These are phyloP conservation scores for Cylloceria caligata DNA, from an alignment of 2,888 invertebrate genomes.

Conservation along the genomic window DNA sequence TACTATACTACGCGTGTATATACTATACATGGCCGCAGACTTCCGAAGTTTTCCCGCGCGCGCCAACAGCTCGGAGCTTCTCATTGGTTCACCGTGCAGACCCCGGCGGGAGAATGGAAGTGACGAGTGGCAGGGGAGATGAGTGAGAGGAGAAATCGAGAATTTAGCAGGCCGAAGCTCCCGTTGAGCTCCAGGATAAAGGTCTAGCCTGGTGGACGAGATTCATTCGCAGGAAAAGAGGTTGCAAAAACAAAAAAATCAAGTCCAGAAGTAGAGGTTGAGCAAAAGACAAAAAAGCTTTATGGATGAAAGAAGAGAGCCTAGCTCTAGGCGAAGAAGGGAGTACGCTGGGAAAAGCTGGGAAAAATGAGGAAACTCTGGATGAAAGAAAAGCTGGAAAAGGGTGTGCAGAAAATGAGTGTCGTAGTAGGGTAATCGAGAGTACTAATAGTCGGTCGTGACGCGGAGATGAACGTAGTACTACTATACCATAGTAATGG, in stretches of 20 bases:
- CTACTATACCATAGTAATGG: no score
- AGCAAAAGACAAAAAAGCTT: constrained; percentile 24
- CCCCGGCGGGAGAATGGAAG: constrained; percentile 57
- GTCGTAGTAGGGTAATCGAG: constrained; percentile 34
- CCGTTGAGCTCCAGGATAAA: constrained; percentile 42
- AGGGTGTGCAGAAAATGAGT: constrained; percentile 52
- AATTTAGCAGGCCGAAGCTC: constrained; percentile 38
- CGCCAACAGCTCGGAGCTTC: constrained; percentile 74
- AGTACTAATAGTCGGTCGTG: constrained; percentile 55
- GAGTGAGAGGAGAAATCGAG: constrained; percentile 49
- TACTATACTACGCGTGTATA: no score
- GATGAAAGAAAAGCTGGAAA: constrained; percentile 56
- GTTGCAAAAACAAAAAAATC: constrained; percentile 31
- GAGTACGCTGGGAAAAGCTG: constrained; percentile 19
- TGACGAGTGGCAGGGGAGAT: constrained; percentile 34
- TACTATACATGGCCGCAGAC: constrained; percentile 9
- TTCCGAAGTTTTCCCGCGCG: constrained; percentile 80
- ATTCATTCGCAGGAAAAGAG: constrained; percentile 35
- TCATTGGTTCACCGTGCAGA: constrained; percentile 50
- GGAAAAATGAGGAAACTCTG: constrained; percentile 45
- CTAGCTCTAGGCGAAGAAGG: constrained; percentile 40
- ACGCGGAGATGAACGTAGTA: constrained; percentile 64
- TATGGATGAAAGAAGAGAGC: constrained; percentile 54
- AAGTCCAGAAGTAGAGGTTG: constrained; percentile 15
- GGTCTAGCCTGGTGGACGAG: constrained; percentile 29